These are phyloP conservation scores for Phrynosoma blainvillii DNA, from an alignment of 2,113 vertebrate genomes.

Conservation along the genomic window DNA sequence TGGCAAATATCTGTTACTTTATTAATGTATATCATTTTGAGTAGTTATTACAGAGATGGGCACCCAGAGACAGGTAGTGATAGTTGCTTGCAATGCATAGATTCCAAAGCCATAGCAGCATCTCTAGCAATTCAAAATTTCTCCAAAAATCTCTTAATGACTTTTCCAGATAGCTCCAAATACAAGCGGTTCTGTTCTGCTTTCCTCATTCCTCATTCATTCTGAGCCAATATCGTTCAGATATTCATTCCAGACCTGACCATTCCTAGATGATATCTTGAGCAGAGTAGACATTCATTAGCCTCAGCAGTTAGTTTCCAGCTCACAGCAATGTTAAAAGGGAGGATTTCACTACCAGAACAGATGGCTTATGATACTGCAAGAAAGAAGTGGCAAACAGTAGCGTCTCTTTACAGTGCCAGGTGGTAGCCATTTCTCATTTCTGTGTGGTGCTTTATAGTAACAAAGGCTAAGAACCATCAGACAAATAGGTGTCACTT, in stretches of 20 bases:
- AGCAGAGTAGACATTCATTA: background rate
- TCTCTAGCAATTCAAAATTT: background rate
- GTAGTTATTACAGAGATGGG: background rate
- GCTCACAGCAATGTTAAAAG: background rate
- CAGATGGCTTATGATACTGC: background rate
- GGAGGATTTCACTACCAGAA: background rate
- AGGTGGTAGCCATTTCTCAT: background rate
- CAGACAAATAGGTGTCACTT: no score
- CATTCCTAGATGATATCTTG: background rate
- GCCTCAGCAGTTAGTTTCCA: background rate
- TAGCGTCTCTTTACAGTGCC: background rate
- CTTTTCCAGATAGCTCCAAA: background rate
- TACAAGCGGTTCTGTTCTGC: background rate
- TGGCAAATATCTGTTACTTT: background rate
- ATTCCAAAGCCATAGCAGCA: background rate
- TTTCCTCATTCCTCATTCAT: background rate
- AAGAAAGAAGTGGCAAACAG: background rate
- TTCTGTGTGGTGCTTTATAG: background rate
- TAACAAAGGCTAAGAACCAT: background rate
- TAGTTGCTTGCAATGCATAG: background rate
- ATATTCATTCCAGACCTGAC: background rate
- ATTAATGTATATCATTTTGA: background rate
- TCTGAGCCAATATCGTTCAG: background rate
- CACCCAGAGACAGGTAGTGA: background rate
- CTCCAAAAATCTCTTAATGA: background rate